Evolutionary conservation across 2,113 vertebrate species (phyloP), one percentile per base, ranked within the genome.

Genomic region (Urocynchramus pylzowi): DNA sequence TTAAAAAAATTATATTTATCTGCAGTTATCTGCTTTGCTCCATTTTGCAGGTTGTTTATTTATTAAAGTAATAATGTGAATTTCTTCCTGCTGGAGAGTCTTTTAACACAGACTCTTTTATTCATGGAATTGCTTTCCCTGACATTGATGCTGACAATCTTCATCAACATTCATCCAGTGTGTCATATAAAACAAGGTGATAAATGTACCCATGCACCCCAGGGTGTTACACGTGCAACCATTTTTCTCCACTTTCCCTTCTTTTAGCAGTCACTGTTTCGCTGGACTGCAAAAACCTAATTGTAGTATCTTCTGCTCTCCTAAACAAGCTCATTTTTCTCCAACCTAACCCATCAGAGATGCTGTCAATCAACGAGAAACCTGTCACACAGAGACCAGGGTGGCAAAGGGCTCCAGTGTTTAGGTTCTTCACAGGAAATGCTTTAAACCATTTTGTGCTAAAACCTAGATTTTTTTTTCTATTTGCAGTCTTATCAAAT

Each of bases 241-340:
- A 49, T 94, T 96, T 90, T 93, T 93, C 73, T 92, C 74, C 37
- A 45, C 57, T 85, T 85, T 70, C 86, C 83, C 69, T 76, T 87
- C 84, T 88, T 87, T 79, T 41, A n/a, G 89, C 92, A 89, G 87
- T 89, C 87, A 82, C 69, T 73, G 39, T 85, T 87, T 70, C 0
- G 1, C 67, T 80, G 89, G 88, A 63, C 84, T 82, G 87, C 70
- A 87, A 86, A 90, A 93, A 93, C 76, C 84, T 94, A 97, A 97
- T 97, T 93, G 95, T 89, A 52, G 63, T 59, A 37, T 97, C 95
- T 93, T 93, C 96, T 97, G 90, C 63, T 97, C 89, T 80, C 93
- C 88, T 57, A 97, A 98, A 96, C 85, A 97, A 98, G 83, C 89
- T 95, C 95, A 73, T 95, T 96, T 93, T 96, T 96, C 96, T 97